phyloP scores from a whole-genome alignment of 1,140 invertebrate genomes.

The Ceratina japonica region DNA sequence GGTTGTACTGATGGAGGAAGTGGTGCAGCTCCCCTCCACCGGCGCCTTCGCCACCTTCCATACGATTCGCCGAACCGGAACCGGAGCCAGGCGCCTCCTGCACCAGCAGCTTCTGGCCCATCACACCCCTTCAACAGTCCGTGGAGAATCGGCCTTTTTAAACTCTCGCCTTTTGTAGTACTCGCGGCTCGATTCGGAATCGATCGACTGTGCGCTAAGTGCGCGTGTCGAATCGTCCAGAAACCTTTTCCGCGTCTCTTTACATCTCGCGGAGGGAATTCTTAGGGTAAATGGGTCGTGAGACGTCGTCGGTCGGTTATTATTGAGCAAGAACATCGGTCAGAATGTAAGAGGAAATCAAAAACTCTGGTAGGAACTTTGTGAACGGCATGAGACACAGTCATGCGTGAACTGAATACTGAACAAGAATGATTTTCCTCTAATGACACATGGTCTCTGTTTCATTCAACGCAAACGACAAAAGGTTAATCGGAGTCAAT shows the following conservation, averaged over 20 bases:
- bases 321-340: background rate
- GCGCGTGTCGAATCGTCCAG: conserved; percentile 49
- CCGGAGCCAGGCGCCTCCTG: conserved; percentile 74
- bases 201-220: conserved; percentile 33
- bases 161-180: conserved; percentile 27
- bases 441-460: background rate
- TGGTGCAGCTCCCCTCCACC: conserved; percentile 80
- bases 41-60: conserved; percentile 80
- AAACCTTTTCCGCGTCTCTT: background rate
- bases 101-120: conserved; percentile 78
- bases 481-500: background rate
- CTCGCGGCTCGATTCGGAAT: background rate
- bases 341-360: background rate
- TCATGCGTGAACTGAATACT: background rate
- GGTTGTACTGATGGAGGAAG: conserved; percentile 83
- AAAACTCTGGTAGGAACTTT: background rate
- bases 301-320: background rate
- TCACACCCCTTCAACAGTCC: conserved; percentile 75
- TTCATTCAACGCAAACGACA: background rate
- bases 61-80: conserved; percentile 80
- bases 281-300: background rate
- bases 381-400: background rate
- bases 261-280: background rate
- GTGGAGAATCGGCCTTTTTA: conserved; percentile 54
- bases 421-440: background rate